Percentiles rank a stretch among this genome's conserved stretches.
These are phyloP conservation scores for Andrena bucephala DNA, from an alignment of 2,888 invertebrate species.

Conservation along the genomic window DNA sequence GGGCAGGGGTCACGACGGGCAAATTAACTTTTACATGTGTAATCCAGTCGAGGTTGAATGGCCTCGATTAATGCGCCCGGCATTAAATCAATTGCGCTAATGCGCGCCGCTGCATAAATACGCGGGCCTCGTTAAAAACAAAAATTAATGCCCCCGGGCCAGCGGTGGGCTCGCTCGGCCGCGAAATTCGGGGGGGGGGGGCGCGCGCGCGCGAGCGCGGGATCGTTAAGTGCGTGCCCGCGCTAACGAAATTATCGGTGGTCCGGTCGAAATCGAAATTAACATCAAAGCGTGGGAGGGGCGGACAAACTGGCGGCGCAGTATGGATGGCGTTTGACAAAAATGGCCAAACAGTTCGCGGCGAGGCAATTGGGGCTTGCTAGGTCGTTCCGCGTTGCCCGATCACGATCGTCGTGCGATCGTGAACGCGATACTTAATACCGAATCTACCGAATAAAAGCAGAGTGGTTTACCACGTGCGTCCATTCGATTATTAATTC, in stretches of 20 bases:
- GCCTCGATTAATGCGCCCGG: conserved; percentile 59
- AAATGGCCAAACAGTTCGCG: conserved; percentile 25
- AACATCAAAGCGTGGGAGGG: conserved; percentile 48
- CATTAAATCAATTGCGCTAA: conserved; percentile 68
- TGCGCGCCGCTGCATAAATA: conserved; percentile 53
- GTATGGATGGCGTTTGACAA: conserved; percentile 29
- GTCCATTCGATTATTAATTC: not conserved
- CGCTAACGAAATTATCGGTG: conserved; percentile 51
- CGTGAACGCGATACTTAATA: too few species aligned
- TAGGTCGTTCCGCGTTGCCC: too few species aligned
- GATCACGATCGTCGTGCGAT: too few species aligned
- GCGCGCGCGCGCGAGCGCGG: conserved; percentile 21
- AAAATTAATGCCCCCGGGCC: conserved; percentile 62
- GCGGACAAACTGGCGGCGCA: not conserved
- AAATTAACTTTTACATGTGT: conserved; percentile 66
- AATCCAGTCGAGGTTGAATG: conserved; percentile 58
- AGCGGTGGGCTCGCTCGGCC: conserved; percentile 15
- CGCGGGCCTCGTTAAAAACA: conserved; percentile 63
- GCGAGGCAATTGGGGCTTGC: not conserved
- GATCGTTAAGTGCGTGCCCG: conserved; percentile 56
- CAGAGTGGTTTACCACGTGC: too few species aligned
- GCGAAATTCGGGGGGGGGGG: conserved; percentile 48
- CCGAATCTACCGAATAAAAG: too few species aligned
- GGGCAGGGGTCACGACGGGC: conserved; percentile 16
- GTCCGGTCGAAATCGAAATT: conserved; percentile 52